These are phyloP conservation scores for Colinus virginianus DNA, from an alignment of 2,113 vertebrate genomes.

Conservation along the genomic window DNA sequence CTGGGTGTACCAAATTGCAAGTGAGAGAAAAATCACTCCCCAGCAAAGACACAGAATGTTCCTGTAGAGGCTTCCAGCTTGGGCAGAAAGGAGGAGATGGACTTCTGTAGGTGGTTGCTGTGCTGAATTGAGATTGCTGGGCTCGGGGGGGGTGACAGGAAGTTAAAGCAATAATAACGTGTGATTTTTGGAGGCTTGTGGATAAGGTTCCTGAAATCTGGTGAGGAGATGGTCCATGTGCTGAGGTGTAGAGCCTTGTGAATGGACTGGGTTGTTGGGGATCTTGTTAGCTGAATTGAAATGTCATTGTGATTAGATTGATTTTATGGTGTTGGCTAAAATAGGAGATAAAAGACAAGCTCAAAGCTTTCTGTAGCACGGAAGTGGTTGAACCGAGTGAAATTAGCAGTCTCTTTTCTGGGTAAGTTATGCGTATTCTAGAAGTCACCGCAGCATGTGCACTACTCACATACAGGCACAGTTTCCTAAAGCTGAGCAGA, in stretches of 20 bases:
- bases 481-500: neutral
- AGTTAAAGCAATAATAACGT: rapidly evolving
- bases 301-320: neutral
- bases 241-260: neutral
- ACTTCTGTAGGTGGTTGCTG: neutral
- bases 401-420: neutral
- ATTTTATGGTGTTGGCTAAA: neutral
- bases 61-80: neutral
- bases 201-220: neutral
- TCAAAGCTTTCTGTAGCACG: neutral
- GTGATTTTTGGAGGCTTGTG: neutral
- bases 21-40: neutral
- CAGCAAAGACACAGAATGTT: neutral
- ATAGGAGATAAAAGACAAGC: neutral
- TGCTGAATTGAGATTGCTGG: neutral
- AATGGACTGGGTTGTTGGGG: neutral
- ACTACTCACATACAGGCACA: neutral
- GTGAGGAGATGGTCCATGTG: neutral
- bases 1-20: neutral
- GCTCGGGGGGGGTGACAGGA: neutral
- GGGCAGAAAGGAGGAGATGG: neutral
- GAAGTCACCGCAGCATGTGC: neutral
- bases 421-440: neutral
- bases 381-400: conserved; percentile 22
- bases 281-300: neutral